Evolutionary conservation across 2,888 invertebrate genomes (phyloP), one percentile per base, ranked within the genome.

Genomic region (Philereme transversata): DNA sequence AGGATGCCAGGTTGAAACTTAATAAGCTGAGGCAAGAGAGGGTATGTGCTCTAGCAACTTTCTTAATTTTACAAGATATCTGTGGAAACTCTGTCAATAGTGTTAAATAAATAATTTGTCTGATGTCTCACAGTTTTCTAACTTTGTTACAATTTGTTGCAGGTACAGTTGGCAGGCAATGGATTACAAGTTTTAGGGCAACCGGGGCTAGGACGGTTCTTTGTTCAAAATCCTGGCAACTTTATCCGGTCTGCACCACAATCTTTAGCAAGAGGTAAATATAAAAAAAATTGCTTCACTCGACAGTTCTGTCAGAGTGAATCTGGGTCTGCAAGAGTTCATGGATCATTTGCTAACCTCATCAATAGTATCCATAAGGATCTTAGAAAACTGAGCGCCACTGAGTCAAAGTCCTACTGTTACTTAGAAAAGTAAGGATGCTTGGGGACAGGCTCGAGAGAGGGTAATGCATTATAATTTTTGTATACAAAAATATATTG

Each of bases 1-100:
- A 94, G 65, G 97, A 97, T 90, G 96, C 97, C 5, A 93, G 97
- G 48, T 87, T 95, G 52, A 95, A 96, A 80, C 82, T 97, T 52
- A 93, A 95, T 57, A 95, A 95, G 76, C 86, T 96, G 51, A 89
- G 95, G 65, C 92, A 93, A 67, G 88, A 85, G 60, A 86, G 90
- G 78, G 90, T 89, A 74, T 7, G 33, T 41, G 22, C 22, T 22
- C 22, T 22, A 22, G 22, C 22, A 22, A 22, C 22, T 22, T 22
- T 22, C 22, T 22, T 22, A 22, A 2, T 22, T 22, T 22, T 22
- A 22, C 22, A 1, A 22, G 3, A 2, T 22, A 22, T 22, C 1
- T 22, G 22, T 22, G 22, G 3, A 22, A 22, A 22, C 22, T 1
- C 22, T 22, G 22, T 22, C 22, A 22, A 22, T 22, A 2, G 22